Conservation (phyloP, 64 coral and sea anemone genomes). For the Platygyra sinensis region DNA sequence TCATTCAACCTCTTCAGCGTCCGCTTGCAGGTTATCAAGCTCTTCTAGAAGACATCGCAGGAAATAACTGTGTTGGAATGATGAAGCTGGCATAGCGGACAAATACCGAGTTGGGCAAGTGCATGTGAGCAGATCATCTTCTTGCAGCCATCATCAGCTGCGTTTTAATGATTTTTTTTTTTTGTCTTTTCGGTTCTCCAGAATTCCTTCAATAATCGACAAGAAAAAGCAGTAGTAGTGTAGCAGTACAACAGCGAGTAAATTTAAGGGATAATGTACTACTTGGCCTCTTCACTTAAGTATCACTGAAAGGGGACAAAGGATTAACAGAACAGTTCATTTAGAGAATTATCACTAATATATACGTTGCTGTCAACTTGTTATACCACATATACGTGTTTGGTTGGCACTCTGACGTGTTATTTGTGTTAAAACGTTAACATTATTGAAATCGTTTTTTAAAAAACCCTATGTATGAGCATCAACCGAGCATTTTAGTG, state of each 20-base stretch:
- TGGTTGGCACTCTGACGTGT: no score
- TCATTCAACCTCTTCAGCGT: background rate
- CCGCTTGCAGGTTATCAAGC: background rate
- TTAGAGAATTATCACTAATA: no score
- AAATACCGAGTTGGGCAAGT: conserved; percentile 35
- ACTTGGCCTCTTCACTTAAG: no score
- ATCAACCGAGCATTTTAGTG: no score
- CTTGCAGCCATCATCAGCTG: conserved; percentile 50
- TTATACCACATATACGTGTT: no score
- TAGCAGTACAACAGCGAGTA: background rate
- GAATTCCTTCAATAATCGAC: conserved; percentile 31
- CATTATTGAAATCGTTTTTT: no score
- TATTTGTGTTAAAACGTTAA: no score
- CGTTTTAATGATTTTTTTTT: conserved; percentile 42
- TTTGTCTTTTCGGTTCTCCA: conserved; percentile 43
- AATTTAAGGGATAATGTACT: no score
- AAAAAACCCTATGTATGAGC: no score
- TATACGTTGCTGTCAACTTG: no score
- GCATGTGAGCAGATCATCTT: conserved; percentile 24
- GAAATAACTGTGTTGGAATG: conserved; percentile 42
- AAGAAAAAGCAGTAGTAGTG: conserved; percentile 57
- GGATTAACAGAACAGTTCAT: no score
- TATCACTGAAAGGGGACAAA: no score
- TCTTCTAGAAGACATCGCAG: conserved; percentile 13
- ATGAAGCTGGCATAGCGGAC: conserved; percentile 22